Evolutionary conservation across 1,140 invertebrate species (phyloP).

Genomic region (Caerostris extrusa): DNA sequence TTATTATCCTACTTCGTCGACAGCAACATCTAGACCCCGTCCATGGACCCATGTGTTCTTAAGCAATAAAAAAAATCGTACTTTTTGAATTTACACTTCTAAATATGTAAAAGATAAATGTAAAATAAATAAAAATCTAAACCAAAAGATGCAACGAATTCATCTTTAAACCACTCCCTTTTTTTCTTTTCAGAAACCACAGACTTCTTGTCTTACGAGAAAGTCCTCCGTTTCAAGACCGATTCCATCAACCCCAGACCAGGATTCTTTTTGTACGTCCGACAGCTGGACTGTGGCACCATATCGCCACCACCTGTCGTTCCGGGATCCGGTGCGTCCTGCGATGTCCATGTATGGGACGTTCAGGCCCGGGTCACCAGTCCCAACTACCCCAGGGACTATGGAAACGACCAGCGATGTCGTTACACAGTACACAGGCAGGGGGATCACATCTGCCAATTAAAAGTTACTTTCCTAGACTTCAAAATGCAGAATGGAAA

Average conservation of each 20-base stretch:
- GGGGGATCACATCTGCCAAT: constrained; percentile 76
- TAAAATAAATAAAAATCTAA: no score
- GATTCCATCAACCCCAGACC: constrained; percentile 70
- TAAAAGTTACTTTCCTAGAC: constrained; percentile 78
- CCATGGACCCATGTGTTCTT: no score
- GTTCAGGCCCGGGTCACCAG: constrained; percentile 53
- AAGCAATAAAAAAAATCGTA: background rate
- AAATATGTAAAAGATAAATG: no score
- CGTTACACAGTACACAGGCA: constrained; percentile 67
- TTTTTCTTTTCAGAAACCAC: constrained; percentile 46
- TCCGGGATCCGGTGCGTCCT: background rate
- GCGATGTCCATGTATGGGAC: constrained; percentile 66
- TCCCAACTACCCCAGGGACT: constrained; percentile 78
- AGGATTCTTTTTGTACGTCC: constrained; percentile 71
- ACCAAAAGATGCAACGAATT: no score
- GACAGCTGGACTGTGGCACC: constrained; percentile 33
- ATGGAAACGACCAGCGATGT: constrained; percentile 77
- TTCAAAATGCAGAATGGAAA: constrained; percentile 77
- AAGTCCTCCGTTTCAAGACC: constrained; percentile 71
- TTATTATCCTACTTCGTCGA: no score
- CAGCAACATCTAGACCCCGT: no score
- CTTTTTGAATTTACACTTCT: no score
- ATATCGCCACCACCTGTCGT: background rate
- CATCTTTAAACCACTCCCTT: background rate
- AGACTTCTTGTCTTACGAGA: constrained; percentile 64